phyloP scores from a whole-genome alignment of 1,140 invertebrate species.

The Eumeta japonica region DNA sequence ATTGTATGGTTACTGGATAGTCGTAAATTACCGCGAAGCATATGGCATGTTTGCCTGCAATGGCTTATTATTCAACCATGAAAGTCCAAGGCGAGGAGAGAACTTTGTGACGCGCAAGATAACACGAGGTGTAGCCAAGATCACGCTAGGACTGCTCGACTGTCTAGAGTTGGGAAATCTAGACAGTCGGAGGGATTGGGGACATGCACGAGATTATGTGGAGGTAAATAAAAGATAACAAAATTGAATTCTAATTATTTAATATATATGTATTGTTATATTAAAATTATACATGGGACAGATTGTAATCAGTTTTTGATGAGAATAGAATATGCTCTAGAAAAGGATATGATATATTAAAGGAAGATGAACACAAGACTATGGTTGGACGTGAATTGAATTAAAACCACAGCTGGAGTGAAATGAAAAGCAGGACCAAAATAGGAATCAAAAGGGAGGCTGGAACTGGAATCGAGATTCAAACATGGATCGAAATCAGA shows the following conservation, averaged over 20 bases:
- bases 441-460: too few species aligned
- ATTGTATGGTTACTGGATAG: slow-evolving; percentile 98
- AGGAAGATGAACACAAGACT: too few species aligned
- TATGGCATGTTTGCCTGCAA: slow-evolving; percentile 98
- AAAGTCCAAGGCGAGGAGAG: slow-evolving; percentile 95
- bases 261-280: background rate
- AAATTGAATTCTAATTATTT: too few species aligned
- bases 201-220: slow-evolving; percentile 98
- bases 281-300: background rate
- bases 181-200: slow-evolving; percentile 97
- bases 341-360: too few species aligned
- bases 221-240: slow-evolving; percentile 64
- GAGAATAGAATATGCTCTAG: too few species aligned
- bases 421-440: too few species aligned
- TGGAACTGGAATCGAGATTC: too few species aligned
- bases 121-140: slow-evolving; percentile 95
- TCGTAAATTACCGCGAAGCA: slow-evolving; percentile 96
- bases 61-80: slow-evolving; percentile 99
- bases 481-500: too few species aligned
- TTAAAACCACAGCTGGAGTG: too few species aligned
- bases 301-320: background rate
- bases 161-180: slow-evolving; percentile 92
- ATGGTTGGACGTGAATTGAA: too few species aligned
- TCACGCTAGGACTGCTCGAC: slow-evolving; percentile 83
- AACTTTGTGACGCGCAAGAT: slow-evolving; percentile 99